Conservation (phyloP, 2,797 vertebrate species). For the Pipistrellus nathusii region DNA sequence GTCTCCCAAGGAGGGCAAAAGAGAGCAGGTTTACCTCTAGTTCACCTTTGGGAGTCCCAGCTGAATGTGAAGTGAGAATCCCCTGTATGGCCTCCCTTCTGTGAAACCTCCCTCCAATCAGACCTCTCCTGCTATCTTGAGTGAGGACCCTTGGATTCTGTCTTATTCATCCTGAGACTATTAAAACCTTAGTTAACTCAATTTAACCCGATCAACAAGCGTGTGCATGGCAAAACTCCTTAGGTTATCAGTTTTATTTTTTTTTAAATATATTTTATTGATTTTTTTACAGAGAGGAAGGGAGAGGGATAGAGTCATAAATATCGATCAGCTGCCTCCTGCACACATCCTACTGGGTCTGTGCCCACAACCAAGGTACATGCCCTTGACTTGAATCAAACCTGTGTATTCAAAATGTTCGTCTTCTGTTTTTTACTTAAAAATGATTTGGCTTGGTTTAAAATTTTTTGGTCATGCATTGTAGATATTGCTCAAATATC, state of each 20-base stretch:
- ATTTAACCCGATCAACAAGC: background rate
- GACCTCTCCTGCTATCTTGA: background rate
- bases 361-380: too few species aligned
- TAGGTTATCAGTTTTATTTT: background rate
- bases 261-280: too few species aligned
- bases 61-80: background rate
- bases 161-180: background rate
- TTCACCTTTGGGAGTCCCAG: background rate
- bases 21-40: background rate
- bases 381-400: too few species aligned
- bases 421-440: conserved; percentile 34
- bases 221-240: background rate
- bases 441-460: conserved; percentile 10
- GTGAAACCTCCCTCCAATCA: background rate
- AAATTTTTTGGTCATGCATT: background rate
- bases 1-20: background rate
- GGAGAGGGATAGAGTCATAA: too few species aligned
- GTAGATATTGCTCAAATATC: background rate
- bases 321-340: too few species aligned
- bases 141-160: background rate
- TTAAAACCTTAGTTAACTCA: background rate
- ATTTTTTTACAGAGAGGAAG: too few species aligned
- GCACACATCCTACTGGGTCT: too few species aligned
- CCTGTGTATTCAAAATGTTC: background rate
- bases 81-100: background rate